phyloP scores from a whole-genome alignment of 2,888 invertebrate species.

The Schrankia costaestrigalis region DNA sequence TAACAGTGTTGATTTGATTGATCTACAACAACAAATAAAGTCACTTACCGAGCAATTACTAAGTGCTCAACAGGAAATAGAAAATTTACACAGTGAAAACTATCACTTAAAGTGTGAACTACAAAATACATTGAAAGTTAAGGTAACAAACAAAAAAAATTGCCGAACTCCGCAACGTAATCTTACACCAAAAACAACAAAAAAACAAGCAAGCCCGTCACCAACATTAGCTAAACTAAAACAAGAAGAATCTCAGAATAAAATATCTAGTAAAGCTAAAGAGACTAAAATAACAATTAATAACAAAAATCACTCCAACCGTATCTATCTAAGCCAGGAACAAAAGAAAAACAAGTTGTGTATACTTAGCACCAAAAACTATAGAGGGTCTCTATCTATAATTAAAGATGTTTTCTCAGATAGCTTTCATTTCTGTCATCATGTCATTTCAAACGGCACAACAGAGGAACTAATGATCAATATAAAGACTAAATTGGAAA shows the following conservation, averaged over 20 bases:
- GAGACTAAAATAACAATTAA: neutral
- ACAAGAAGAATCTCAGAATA: neutral
- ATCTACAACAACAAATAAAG: too few relatives aligned
- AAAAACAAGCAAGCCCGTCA: neutral
- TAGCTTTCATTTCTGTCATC: neutral
- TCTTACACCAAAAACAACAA: neutral
- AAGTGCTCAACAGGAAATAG: neutral
- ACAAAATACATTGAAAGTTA: neutral
- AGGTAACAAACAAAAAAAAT: neutral
- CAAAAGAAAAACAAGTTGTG: conserved; percentile 1
- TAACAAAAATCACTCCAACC: neutral
- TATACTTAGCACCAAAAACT: neutral
- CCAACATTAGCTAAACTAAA: neutral
- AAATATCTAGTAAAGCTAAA: neutral
- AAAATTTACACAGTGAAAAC: neutral
- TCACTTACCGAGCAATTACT: too few relatives aligned
- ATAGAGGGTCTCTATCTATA: neutral
- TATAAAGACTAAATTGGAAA: neutral
- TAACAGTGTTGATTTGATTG: too few relatives aligned
- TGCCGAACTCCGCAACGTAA: neutral
- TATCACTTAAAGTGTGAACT: neutral
- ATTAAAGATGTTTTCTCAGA: neutral
- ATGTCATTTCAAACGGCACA: neutral
- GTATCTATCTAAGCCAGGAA: neutral
- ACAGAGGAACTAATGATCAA: neutral